phyloP scores from a whole-genome alignment of 2,797 vertebrate genomes.

The Caiman crocodilus region DNA sequence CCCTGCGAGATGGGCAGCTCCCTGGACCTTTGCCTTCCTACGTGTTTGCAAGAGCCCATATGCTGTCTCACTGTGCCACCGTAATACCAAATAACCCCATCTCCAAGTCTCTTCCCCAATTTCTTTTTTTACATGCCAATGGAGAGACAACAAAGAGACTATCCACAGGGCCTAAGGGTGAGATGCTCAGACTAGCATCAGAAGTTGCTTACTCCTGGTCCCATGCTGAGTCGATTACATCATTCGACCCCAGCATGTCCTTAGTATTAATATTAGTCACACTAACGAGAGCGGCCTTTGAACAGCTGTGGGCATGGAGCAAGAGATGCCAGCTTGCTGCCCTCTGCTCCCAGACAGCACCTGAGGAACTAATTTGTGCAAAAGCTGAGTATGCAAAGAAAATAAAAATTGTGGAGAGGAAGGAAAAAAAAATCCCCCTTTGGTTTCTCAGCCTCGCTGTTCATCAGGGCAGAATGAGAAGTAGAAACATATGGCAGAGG shows the following conservation, averaged over 20 bases:
- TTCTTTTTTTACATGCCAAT: not conserved
- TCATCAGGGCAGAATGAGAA: not conserved
- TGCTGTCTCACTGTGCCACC: no score
- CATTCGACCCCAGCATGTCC: not conserved
- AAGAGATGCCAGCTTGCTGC: not conserved
- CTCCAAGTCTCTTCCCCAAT: not conserved
- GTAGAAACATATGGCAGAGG: accelerated
- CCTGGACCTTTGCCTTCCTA: not conserved
- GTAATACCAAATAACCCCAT: not conserved
- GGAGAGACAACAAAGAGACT: not conserved
- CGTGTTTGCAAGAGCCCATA: not conserved
- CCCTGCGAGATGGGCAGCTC: not conserved
- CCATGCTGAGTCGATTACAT: not conserved
- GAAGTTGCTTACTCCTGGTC: not conserved
- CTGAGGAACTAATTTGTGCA: not conserved
- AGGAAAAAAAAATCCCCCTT: not conserved
- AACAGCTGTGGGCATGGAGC: not conserved
- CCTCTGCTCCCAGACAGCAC: not conserved
- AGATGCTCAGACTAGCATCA: not conserved
- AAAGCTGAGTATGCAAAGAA: not conserved
- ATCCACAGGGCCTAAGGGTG: not conserved
- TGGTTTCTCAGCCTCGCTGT: accelerated
- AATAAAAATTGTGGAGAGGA: not conserved
- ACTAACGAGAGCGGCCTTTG: not conserved
- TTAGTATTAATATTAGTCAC: not conserved